A percentile compares a stretch with the other conserved stretches of the same genome.
These are phyloP conservation scores for Chamaetylas fuelleborni DNA, from an alignment of 2,113 vertebrate species.

Conservation along the genomic window DNA sequence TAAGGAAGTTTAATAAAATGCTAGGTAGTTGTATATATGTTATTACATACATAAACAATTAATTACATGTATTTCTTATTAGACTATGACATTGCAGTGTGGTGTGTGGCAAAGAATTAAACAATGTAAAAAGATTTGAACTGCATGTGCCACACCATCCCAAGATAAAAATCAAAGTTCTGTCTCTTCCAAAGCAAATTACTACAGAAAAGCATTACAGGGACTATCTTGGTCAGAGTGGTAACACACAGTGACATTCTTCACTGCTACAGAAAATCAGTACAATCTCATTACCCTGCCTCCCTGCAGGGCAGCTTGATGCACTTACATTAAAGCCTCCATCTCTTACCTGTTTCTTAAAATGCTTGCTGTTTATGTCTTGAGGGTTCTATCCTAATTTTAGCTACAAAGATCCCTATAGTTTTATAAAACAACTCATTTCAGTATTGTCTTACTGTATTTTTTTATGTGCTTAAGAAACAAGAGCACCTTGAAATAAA, in stretches of 20 bases:
- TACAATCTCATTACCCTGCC: slow-evolving; percentile 25
- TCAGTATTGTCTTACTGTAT: neutral
- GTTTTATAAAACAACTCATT: neutral
- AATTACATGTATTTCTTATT: neutral
- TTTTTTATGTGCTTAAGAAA: neutral
- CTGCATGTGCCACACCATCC: neutral
- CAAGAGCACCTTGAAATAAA: neutral
- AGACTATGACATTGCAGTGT: neutral
- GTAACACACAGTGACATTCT: neutral
- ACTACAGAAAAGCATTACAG: neutral
- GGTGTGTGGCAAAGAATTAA: neutral
- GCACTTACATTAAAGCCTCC: neutral
- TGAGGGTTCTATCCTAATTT: slow-evolving; percentile 20
- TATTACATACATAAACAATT: neutral
- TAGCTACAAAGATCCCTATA: neutral
- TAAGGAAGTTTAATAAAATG: neutral
- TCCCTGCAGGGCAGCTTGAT: slow-evolving; percentile 25
- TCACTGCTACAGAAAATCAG: slow-evolving; percentile 35
- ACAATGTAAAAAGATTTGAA: neutral
- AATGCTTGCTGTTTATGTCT: neutral
- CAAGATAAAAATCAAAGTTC: slow-evolving; percentile 7
- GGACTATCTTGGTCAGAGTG: neutral
- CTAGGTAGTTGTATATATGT: neutral
- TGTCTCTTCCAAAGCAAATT: neutral
- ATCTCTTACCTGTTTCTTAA: slow-evolving; percentile 23